These are phyloP conservation scores for Drosophila suboccidentalis DNA, from an alignment of 2,888 invertebrate genomes.

Conservation along the genomic window DNA sequence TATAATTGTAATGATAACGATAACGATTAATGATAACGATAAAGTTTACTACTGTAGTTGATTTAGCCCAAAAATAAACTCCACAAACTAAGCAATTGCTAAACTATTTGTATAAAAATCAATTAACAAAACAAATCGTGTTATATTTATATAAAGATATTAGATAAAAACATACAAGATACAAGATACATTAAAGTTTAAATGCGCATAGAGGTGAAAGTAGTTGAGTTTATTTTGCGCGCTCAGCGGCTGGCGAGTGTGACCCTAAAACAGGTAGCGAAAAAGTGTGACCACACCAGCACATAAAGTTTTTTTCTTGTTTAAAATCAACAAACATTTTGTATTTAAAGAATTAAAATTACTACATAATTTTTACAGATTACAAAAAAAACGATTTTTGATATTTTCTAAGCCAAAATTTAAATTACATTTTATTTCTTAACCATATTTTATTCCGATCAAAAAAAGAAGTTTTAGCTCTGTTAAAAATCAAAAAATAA, in stretches of 20 bases:
- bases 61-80: conserved; percentile 41
- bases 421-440: too few relatives aligned
- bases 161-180: conserved; percentile 20
- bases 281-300: conserved; percentile 33
- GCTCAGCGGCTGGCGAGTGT: conserved; percentile 33
- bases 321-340: too few relatives aligned
- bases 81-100: conserved; percentile 73
- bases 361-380: too few relatives aligned
- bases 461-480: background rate
- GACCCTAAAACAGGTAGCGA: conserved; percentile 20
- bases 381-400: too few relatives aligned
- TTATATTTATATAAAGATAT: conserved; percentile 66
- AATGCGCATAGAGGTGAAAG: conserved; percentile 74
- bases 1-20: conserved; percentile 33
- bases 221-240: conserved; percentile 46
- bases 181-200: conserved; percentile 30
- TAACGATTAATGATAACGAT: conserved; percentile 27
- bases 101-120: conserved; percentile 59
- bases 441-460: too few relatives aligned
- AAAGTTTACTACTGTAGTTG: conserved; percentile 31
- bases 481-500: background rate
- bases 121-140: conserved; percentile 53
- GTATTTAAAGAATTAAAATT: too few relatives aligned
- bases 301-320: too few relatives aligned
- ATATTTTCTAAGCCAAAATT: conserved; percentile 31